Evolutionary conservation across 2,888 invertebrate genomes (phyloP).

Genomic region (Epicampocera succincta): DNA sequence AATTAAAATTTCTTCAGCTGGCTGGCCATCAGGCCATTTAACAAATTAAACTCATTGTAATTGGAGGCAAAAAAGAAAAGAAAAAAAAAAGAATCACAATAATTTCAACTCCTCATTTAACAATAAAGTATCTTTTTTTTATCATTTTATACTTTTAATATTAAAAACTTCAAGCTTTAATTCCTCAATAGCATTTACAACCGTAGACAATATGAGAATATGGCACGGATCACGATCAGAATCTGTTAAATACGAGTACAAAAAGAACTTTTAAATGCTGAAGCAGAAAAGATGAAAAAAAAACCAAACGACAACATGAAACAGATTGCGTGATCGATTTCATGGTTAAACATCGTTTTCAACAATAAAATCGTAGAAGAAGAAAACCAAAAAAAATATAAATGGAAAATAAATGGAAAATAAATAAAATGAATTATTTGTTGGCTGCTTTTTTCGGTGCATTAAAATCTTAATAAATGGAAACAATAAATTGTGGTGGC

Average conservation of each 20-base stretch:
- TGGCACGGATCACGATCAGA: constrained; percentile 46
- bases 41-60: constrained; percentile 34
- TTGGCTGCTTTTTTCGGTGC: not conserved
- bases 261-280: constrained; percentile 37
- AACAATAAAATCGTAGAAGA: constrained; percentile 38
- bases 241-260: constrained; percentile 15
- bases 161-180: constrained; percentile 41
- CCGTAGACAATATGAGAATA: constrained; percentile 19
- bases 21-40: constrained; percentile 31
- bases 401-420: not conserved
- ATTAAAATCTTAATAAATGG: not conserved
- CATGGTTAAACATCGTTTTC: constrained; percentile 65
- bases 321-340: constrained; percentile 68
- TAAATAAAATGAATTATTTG: constrained; percentile 10
- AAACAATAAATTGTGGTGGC: not conserved
- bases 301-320: not conserved
- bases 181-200: constrained; percentile 18
- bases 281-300: not conserved
- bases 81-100: constrained; percentile 6
- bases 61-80: constrained; percentile 10
- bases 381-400: constrained; percentile 35
- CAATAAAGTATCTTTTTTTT: constrained; percentile 39
- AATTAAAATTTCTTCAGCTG: not conserved
- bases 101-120: constrained; percentile 51
- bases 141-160: constrained; percentile 7